Conservation (phyloP, 2,797 vertebrate genomes). For the Esox masquinongy region DNA sequence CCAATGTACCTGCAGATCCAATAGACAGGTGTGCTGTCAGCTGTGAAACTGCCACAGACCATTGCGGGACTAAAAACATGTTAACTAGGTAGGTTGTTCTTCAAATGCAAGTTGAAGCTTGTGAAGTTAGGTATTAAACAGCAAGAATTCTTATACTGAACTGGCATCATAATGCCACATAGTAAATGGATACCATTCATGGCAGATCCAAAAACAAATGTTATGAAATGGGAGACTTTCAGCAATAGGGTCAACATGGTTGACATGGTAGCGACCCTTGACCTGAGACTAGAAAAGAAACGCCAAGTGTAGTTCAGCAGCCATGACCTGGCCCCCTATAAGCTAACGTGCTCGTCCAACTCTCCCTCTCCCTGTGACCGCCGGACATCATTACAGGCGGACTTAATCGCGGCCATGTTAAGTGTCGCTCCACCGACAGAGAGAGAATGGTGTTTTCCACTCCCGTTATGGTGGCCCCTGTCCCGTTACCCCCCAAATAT, state of each 20-base stretch:
- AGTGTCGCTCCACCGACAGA: conserved; percentile 65
- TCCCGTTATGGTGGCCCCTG: conserved; percentile 75
- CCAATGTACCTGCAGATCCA: conserved; percentile 88
- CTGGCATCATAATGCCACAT: neutral
- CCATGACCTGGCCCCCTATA: conserved; percentile 21
- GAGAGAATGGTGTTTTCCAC: conserved; percentile 75
- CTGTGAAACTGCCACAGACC: neutral
- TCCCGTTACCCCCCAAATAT: conserved; percentile 48
- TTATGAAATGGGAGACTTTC: conserved; percentile 42
- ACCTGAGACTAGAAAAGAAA: conserved; percentile 22
- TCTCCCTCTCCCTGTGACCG: conserved; percentile 51
- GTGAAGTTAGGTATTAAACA: neutral
- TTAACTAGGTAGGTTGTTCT: neutral
- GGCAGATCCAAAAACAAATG: conserved; percentile 3
- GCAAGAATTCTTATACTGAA: neutral
- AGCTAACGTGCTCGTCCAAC: conserved; percentile 55
- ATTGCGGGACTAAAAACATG: neutral
- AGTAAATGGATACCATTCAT: neutral
- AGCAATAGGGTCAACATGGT: neutral
- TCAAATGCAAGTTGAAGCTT: neutral
- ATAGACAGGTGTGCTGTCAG: neutral
- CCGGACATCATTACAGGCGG: conserved; percentile 71
- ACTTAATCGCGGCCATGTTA: conserved; percentile 64
- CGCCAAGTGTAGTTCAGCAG: conserved; percentile 23
- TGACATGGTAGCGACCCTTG: conserved; percentile 38